A percentile compares a stretch with the other conserved stretches of the same genome.
These are phyloP conservation scores for Philaenus spumarius DNA, from an alignment of 1,140 invertebrate genomes.

Conservation along the genomic window DNA sequence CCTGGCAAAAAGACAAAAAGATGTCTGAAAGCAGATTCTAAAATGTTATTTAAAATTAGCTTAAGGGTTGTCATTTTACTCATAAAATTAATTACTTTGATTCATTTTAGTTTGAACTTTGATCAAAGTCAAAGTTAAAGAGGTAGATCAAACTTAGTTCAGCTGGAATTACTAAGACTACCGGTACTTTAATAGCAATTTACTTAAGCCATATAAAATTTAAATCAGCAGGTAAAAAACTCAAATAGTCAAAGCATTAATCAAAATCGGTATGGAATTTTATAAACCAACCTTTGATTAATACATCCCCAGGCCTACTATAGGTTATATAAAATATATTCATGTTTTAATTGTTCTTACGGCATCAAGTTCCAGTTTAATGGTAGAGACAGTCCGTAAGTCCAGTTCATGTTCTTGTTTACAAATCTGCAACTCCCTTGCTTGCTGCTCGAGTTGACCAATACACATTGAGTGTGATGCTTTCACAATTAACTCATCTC, in stretches of 20 bases:
- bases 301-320: neutral
- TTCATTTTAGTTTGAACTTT: too few species aligned
- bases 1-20: too few species aligned
- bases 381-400: constrained; percentile 2
- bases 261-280: neutral
- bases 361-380: constrained; percentile 19
- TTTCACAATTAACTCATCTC: neutral
- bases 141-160: too few species aligned
- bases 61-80: too few species aligned
- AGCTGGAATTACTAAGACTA: neutral
- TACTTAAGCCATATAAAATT: neutral
- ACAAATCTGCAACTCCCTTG: constrained; percentile 18
- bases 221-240: neutral
- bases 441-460: constrained; percentile 6
- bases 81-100: too few species aligned
- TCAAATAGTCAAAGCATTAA: neutral
- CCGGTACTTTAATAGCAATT: neutral
- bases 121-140: too few species aligned
- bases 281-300: neutral
- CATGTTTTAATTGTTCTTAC: constrained; percentile 9
- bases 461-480: neutral
- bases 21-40: too few species aligned
- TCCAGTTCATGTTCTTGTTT: constrained; percentile 26
- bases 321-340: neutral
- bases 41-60: too few species aligned